Evolutionary conservation across 1,140 invertebrate species (phyloP).

Genomic region (Macrobrachium nipponense): DNA sequence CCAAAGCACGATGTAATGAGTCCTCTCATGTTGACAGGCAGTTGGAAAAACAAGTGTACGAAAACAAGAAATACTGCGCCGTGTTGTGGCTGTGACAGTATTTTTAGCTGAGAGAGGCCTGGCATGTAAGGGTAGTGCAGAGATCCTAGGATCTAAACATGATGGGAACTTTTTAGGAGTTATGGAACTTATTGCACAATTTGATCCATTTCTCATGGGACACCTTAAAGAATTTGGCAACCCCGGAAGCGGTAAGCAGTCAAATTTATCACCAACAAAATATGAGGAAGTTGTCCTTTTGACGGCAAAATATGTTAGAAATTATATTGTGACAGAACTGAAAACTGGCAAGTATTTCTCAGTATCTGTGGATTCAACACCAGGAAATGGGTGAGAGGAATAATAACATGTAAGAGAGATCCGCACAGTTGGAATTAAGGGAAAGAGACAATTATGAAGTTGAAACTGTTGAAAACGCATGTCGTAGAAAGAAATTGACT

Average conservation of each 20-base stretch:
- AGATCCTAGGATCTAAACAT: slow-evolving; percentile 8
- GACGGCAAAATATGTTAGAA: too few species aligned
- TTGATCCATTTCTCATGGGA: slow-evolving; percentile 31
- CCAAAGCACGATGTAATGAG: too few species aligned
- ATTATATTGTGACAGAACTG: too few species aligned
- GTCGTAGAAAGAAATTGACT: too few species aligned
- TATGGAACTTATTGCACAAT: slow-evolving; percentile 17
- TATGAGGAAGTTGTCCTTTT: slow-evolving; percentile 20
- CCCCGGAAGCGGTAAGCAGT: slow-evolving; percentile 12
- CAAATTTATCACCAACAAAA: slow-evolving; percentile 31
- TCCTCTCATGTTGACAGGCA: too few species aligned
- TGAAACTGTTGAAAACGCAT: too few species aligned
- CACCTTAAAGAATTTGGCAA: slow-evolving; percentile 17
- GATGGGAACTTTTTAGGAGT: slow-evolving; percentile 12
- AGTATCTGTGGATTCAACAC: too few species aligned
- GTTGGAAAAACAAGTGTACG: too few species aligned
- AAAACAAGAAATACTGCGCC: not conserved
- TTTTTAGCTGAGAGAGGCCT: slow-evolving; percentile 19
- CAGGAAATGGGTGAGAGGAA: too few species aligned
- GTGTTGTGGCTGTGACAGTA: not conserved
- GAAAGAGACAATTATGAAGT: too few species aligned
- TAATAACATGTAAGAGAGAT: too few species aligned
- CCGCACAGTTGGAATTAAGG: too few species aligned
- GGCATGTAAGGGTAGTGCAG: slow-evolving; percentile 5
- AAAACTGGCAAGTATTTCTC: slow-evolving; percentile 28